Conservation (phyloP, 2,113 vertebrate genomes). For the Ctenodactylus gundi region DNA sequence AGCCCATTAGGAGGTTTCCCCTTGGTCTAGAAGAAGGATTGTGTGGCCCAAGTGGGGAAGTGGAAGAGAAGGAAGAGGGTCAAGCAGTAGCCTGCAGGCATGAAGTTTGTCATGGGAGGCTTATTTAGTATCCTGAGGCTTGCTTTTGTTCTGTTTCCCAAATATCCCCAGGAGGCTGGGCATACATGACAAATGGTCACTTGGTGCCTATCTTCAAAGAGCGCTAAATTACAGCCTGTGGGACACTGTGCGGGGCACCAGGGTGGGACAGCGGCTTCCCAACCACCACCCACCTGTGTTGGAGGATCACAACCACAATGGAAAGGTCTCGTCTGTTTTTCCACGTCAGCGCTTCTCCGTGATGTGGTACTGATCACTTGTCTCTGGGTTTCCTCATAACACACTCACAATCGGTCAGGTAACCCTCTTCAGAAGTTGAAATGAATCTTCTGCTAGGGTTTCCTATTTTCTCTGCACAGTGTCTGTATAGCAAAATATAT, state of each 20-base stretch:
- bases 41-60: background rate
- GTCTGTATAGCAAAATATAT: slow-evolving; percentile 48
- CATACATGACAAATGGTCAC: background rate
- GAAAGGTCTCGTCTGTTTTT: background rate
- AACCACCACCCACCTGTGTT: background rate
- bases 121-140: background rate
- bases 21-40: background rate
- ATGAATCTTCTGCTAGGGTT: background rate
- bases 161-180: background rate
- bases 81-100: background rate
- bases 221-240: background rate
- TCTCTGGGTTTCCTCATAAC: slow-evolving; percentile 13
- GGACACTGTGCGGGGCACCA: background rate
- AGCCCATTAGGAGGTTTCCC: background rate
- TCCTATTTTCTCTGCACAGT: background rate
- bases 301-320: background rate
- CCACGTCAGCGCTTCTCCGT: background rate
- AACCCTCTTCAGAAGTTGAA: background rate
- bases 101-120: background rate
- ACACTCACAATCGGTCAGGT: slow-evolving; percentile 2
- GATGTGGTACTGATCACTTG: background rate
- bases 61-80: background rate
- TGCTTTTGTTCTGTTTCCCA: background rate
- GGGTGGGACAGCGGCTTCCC: background rate
- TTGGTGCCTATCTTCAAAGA: background rate